A percentile compares a stretch with the other conserved stretches of the same genome.
These are phyloP conservation scores for Phenacoccus solenopsis DNA, from an alignment of 1,140 invertebrate genomes.

Conservation along the genomic window DNA sequence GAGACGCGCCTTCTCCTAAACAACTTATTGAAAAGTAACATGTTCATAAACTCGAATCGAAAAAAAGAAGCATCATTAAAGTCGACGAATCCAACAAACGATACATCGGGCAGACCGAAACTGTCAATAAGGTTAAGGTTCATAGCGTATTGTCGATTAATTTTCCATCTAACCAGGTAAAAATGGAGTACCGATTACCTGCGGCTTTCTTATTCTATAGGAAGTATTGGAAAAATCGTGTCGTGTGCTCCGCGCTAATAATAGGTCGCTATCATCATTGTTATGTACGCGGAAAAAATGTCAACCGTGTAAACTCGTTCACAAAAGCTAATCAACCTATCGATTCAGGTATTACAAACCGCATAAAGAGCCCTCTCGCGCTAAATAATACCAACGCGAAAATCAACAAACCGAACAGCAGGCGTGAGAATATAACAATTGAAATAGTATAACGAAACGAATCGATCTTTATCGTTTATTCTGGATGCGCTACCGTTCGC, in stretches of 20 bases:
- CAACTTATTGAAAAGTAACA: too few relatives aligned
- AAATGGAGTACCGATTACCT: constrained; percentile 12
- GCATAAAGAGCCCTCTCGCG: not conserved
- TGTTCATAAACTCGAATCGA: too few relatives aligned
- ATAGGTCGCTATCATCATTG: constrained; percentile 10
- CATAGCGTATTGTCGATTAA: constrained; percentile 15
- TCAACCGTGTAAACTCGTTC: not conserved
- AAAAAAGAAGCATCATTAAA: too few relatives aligned
- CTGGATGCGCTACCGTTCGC: not conserved
- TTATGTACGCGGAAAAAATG: not conserved
- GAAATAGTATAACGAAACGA: constrained; percentile 10
- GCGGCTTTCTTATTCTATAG: constrained; percentile 6
- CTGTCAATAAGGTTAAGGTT: constrained; percentile 6
- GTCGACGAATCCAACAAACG: too few relatives aligned
- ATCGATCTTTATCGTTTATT: constrained; percentile 1
- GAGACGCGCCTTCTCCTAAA: too few relatives aligned
- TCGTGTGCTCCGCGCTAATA: not conserved
- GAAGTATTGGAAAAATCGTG: not conserved
- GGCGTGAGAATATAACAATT: constrained; percentile 14
- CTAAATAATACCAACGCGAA: not conserved
- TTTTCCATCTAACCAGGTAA: constrained; percentile 13
- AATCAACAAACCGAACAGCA: constrained; percentile 15
- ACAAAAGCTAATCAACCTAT: constrained; percentile 16
- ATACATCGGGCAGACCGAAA: too few relatives aligned
- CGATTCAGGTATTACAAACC: constrained; percentile 16